Percentiles rank a stretch among this genome's conserved stretches.
Evolutionary conservation across 2,888 invertebrate species (phyloP).

Genomic region (Athetis lepigone): DNA sequence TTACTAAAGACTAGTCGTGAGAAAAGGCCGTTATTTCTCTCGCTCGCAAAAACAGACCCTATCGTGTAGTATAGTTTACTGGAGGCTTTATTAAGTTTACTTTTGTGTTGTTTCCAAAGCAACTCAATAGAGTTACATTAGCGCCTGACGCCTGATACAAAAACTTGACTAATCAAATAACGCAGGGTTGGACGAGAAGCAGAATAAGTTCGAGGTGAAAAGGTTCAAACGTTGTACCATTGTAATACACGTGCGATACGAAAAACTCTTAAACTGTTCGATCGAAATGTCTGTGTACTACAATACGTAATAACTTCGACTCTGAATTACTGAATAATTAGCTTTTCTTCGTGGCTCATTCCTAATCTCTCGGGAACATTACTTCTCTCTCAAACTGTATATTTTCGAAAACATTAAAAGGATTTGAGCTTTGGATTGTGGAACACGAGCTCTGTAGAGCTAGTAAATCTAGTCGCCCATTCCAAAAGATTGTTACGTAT

Average conservation of each 20-base stretch:
- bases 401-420: too few species aligned
- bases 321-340: too few species aligned
- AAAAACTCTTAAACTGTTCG: not conserved
- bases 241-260: not conserved
- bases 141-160: slow-evolving; percentile 49
- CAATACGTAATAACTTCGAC: slow-evolving; percentile 1
- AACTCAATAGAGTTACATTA: slow-evolving; percentile 51
- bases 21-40: too few species aligned
- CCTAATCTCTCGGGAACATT: too few species aligned
- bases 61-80: too few species aligned
- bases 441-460: too few species aligned
- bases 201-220: slow-evolving; percentile 24
- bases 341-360: too few species aligned
- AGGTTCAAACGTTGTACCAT: not conserved
- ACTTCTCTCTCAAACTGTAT: too few species aligned
- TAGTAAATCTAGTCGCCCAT: too few species aligned
- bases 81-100: slow-evolving; percentile 31
- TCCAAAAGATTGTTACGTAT: too few species aligned
- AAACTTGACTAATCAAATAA: slow-evolving; percentile 60
- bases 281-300: not conserved
- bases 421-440: too few species aligned
- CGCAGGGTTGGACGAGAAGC: slow-evolving; percentile 39
- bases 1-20: not conserved
- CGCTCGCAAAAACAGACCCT: not conserved
- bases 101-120: slow-evolving; percentile 38